Evolutionary conservation across 2,888 invertebrate genomes (phyloP).

Genomic region (Trissolcus brochymenae): DNA sequence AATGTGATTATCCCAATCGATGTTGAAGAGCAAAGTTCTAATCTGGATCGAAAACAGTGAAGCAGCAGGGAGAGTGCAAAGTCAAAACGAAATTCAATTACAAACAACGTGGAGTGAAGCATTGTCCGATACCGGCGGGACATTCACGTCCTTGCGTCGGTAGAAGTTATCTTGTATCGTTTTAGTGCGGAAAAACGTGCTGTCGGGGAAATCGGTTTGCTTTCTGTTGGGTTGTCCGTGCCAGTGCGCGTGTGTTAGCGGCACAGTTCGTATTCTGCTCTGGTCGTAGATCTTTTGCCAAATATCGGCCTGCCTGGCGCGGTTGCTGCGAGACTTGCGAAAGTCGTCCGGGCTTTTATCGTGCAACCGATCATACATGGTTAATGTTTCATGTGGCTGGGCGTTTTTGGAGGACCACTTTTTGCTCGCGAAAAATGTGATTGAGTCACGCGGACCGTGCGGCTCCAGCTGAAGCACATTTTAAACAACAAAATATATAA

Average conservation of each 20-base stretch:
- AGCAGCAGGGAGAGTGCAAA: conserved; percentile 8
- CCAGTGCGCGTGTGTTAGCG: conserved; percentile 63
- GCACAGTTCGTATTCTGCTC: conserved; percentile 63
- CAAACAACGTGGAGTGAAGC: conserved; percentile 12
- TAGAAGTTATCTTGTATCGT: conserved; percentile 61
- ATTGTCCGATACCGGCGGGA: conserved; percentile 36
- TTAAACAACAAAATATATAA: not conserved
- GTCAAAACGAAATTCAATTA: conserved; percentile 36
- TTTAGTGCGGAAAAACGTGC: conserved; percentile 63
- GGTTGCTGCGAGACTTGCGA: conserved; percentile 65
- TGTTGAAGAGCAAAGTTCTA: conserved; percentile 1
- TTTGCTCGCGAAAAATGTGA: conserved; percentile 64
- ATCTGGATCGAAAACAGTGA: conserved; percentile 1
- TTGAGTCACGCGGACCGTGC: conserved; percentile 61
- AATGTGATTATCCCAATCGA: not conserved
- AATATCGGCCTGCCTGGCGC: conserved; percentile 59
- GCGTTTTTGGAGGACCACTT: conserved; percentile 41
- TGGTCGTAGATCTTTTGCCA: conserved; percentile 66
- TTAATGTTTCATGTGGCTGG: conserved; percentile 33
- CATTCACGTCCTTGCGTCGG: conserved; percentile 59
- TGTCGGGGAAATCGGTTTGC: conserved; percentile 64
- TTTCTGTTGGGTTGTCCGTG: conserved; percentile 67
- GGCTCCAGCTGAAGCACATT: conserved; percentile 62
- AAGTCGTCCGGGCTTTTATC: conserved; percentile 63
- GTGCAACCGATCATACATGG: conserved; percentile 66